Evolutionary conservation across 2,113 vertebrate genomes (phyloP).

Genomic region (Laticauda colubrina): DNA sequence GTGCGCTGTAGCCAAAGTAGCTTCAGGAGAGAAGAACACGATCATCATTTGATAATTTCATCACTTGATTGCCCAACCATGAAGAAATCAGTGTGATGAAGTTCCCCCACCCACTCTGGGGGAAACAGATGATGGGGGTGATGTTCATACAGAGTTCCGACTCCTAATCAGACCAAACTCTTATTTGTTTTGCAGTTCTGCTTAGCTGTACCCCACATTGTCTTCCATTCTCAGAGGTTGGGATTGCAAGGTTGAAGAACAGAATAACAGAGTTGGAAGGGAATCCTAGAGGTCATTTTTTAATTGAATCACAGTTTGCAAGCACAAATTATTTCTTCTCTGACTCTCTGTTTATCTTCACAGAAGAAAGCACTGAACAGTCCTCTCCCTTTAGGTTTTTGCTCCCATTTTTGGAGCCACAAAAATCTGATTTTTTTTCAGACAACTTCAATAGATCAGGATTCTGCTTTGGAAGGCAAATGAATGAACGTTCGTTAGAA

Average conservation of each 20-base stretch:
- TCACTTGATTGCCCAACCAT: constrained; percentile 73
- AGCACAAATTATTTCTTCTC: constrained; percentile 18
- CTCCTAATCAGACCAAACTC: constrained; percentile 46
- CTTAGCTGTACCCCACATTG: background rate
- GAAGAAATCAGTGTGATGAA: constrained; percentile 74
- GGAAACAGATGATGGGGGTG: constrained; percentile 35
- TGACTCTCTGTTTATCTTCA: constrained; percentile 19
- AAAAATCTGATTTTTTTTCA: background rate
- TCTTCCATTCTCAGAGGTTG: constrained; percentile 39
- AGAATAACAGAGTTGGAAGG: constrained; percentile 13
- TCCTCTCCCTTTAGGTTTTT: background rate
- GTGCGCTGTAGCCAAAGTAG: constrained; percentile 67
- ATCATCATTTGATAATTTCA: constrained; percentile 71
- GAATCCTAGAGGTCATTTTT: background rate
- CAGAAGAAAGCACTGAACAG: constrained; percentile 22
- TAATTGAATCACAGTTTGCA: constrained; percentile 36
- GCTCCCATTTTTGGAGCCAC: background rate
- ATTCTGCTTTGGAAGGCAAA: background rate
- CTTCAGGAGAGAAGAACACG: constrained; percentile 58
- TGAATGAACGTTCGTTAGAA: no score
- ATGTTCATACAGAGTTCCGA: constrained; percentile 39
- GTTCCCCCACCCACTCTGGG: constrained; percentile 34
- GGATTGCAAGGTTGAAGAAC: constrained; percentile 48
- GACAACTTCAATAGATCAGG: background rate
- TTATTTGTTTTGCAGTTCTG: constrained; percentile 17